Base-by-base conservation (phyloP, 23 tunicate species). In the Phallusia fumigata region DNA sequence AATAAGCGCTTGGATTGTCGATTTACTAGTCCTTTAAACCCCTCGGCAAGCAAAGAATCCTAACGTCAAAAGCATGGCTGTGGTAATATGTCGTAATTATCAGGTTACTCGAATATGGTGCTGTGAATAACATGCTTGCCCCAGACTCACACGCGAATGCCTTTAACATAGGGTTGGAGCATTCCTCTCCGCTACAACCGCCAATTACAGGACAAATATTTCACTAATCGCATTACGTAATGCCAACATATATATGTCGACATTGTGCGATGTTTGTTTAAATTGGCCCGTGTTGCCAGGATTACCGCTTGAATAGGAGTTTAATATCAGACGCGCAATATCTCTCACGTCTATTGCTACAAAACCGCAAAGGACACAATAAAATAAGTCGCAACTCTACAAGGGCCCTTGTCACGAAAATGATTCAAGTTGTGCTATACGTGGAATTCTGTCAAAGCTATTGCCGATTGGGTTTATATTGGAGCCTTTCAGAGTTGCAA, bases 171-270 rank as follows among this genome's bases (percentile, higher is more conserved):
- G 47, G 47, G 47, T 40, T 40, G 10, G 10, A 40, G 10, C 47
- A 40, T 40, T 40, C 47, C 47, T 40, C 10, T 40, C 8, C 69
- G 16, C 28, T 13, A 13, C 28, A 8, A 22, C 69, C 69, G 26
- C 69, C 69, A 58, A 58, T 58, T 58, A 58, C 69, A 24, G 28
- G 69, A 58, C 69, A 58, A 21, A 58, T 58, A 58, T 58, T 51
- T 58, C 28, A 58, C 69, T 58, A 21, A 58, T 58, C 69, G 69
- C 69, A 58, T 58, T 58, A 58, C 69, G 69, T 58, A 58, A 58
- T 58, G 69, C 28, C 69, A 58, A 58, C 26, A 21, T 58, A 58
- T 16, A 58, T 21, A 58, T 13, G 58, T 16, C 26, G 28, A 24
- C 16, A 24, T 21, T 58, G 69, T 2, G 5, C 69, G 13, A 2